phyloP scores from a whole-genome alignment of 2,113 vertebrate species.

The Phalacrocorax aristotelis region DNA sequence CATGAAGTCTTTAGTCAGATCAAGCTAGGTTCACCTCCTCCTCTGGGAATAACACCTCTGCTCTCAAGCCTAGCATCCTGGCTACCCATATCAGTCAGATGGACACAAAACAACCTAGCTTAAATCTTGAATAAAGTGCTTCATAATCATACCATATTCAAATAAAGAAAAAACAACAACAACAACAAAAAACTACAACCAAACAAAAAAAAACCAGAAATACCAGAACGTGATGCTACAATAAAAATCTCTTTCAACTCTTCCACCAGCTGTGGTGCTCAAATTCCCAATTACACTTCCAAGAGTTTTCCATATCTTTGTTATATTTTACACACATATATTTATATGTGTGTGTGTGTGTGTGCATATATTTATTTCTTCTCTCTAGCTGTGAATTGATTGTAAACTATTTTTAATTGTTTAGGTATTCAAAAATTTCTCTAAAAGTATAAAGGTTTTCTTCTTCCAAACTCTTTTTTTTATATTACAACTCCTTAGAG shows the following conservation, averaged over 20 bases:
- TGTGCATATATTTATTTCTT: background rate
- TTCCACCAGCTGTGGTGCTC: background rate
- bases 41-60: background rate
- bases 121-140: background rate
- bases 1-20: background rate
- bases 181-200: too few relatives aligned
- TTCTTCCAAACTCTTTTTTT: background rate
- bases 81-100: background rate
- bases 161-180: background rate
- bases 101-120: background rate
- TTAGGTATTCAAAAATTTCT: background rate
- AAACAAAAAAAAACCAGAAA: too few relatives aligned
- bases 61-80: background rate
- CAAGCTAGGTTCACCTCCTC: background rate
- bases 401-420: background rate
- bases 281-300: background rate
- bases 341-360: background rate
- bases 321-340: background rate
- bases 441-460: background rate
- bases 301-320: background rate
- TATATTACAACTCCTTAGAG: background rate
- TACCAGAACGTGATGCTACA: background rate
- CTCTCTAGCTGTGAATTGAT: background rate
- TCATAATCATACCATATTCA: background rate
- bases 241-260: background rate